phyloP scores from a whole-genome alignment of 1,140 invertebrate genomes.

The Paralvinella palmiformis region DNA sequence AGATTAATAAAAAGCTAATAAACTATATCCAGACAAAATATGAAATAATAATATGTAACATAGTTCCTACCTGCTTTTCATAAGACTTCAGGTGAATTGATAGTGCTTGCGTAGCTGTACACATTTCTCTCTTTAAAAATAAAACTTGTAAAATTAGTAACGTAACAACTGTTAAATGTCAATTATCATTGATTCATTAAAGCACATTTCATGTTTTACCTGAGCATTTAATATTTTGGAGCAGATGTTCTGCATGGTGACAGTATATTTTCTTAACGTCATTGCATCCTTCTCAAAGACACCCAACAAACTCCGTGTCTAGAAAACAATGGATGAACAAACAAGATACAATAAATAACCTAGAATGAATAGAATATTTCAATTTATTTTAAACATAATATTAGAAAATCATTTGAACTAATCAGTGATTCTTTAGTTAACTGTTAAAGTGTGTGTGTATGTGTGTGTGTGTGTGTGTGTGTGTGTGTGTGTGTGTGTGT shows the following conservation, averaged over 20 bases:
- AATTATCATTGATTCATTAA: slow-evolving; percentile 16
- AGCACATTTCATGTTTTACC: slow-evolving; percentile 27
- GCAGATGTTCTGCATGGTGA: slow-evolving; percentile 46
- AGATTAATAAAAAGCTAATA: not conserved
- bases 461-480: no score
- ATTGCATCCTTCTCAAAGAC: slow-evolving; percentile 52
- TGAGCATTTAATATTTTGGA: slow-evolving; percentile 48
- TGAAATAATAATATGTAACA: not conserved
- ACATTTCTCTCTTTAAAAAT: slow-evolving; percentile 50
- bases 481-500: no score
- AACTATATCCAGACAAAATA: not conserved
- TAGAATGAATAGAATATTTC: no score
- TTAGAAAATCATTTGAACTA: no score
- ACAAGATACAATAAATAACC: no score
- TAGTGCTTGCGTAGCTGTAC: slow-evolving; percentile 46
- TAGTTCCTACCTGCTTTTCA: slow-evolving; percentile 44
- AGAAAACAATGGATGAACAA: no score
- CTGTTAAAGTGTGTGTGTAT: no score
- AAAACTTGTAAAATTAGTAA: slow-evolving; percentile 21
- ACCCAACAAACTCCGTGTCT: slow-evolving; percentile 49
- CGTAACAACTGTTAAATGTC: no score
- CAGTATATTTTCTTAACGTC: slow-evolving; percentile 47
- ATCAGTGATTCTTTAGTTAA: no score
- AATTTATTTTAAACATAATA: no score
- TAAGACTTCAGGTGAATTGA: slow-evolving; percentile 51